Base-by-base conservation (phyloP, 2,113 vertebrate species). In the Grus americana region DNA sequence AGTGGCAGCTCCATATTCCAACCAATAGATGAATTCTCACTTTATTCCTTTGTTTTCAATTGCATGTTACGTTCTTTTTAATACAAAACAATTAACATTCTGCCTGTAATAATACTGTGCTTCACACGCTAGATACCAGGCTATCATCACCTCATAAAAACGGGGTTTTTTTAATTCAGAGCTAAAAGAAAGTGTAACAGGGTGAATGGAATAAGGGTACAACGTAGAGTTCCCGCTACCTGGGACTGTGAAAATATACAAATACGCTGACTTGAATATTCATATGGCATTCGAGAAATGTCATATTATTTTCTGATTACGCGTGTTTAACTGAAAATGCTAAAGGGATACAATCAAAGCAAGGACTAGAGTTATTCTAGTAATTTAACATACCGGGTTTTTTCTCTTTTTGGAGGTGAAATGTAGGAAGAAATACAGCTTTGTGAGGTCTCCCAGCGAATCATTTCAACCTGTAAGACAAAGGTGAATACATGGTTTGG, bases 221-320 rank as follows among this genome's bases (percentile, higher is more conserved):
- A 50, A 40, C 0, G 0, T 1, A 2, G 23, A 40, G 19, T 17
- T 57, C 34, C 10, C 0, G 2, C 50, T 36, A 2, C 10, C 36
- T 29, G 15, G 5, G 9, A 38, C 15, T 44, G 29, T 54, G 26
- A 63, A 81, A 94, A 50, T 36, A 42, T 14, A 13, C 3, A 55
- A 46, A 32, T 2, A n/a, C 0, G 0, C 5, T 24, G 8, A 44
- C 12, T 23, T 26, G 9, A 49, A 17, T 24, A 21, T 62, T n/a
- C 22, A 24, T 17, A 27, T 15, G 22, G 44, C 11, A 4, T 42
- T 42, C 5, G 1, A 59, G 7, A 81, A 79, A 62, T 21, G 5
- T 17, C 5, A 10, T 9, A 2, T 24, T 36, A 2, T 61, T 83
- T 86, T 75, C 34, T 49, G 6, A 22, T 46, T 44, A 70, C 0